Evolutionary conservation across 2,888 invertebrate species (phyloP).

Genomic region (Pachliopta kotzebuea): DNA sequence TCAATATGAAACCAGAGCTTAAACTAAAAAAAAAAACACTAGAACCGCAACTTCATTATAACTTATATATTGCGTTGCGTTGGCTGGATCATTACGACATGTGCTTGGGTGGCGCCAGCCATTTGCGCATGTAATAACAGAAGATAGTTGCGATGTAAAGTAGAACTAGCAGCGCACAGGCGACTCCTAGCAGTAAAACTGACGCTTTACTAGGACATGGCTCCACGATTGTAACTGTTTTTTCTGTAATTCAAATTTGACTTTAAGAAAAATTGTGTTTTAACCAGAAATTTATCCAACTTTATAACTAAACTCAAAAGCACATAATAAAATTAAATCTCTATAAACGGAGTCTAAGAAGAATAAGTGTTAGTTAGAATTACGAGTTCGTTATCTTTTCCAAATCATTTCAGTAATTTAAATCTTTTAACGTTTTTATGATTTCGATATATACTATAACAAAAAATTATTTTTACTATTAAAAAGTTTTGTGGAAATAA

Average conservation of each 20-base stretch:
- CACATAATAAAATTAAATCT: too few species aligned
- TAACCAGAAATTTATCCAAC: not conserved
- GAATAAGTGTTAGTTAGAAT: too few species aligned
- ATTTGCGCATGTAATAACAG: conserved; percentile 96
- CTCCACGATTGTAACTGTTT: conserved; percentile 94
- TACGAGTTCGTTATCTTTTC: too few species aligned
- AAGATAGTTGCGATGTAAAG: conserved; percentile 95
- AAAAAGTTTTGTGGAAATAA: too few species aligned
- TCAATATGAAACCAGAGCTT: conserved; percentile 37
- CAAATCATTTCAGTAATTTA: too few species aligned
- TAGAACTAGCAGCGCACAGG: conserved; percentile 92
- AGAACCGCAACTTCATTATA: conserved; percentile 36
- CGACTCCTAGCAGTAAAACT: conserved; percentile 93
- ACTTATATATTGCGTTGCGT: too few species aligned
- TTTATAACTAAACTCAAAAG: not conserved
- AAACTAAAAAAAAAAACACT: conserved; percentile 33
- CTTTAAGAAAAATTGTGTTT: not conserved
- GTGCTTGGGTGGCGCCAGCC: conserved; percentile 92
- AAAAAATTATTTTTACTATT: too few species aligned
- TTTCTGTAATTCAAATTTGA: conserved; percentile 80
- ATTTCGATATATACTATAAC: too few species aligned
- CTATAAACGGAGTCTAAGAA: too few species aligned
- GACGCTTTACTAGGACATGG: conserved; percentile 96
- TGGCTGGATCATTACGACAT: conserved; percentile 69
- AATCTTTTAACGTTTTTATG: too few species aligned